phyloP scores from a whole-genome alignment of 1,140 invertebrate species.

The Pantala flavescens region DNA sequence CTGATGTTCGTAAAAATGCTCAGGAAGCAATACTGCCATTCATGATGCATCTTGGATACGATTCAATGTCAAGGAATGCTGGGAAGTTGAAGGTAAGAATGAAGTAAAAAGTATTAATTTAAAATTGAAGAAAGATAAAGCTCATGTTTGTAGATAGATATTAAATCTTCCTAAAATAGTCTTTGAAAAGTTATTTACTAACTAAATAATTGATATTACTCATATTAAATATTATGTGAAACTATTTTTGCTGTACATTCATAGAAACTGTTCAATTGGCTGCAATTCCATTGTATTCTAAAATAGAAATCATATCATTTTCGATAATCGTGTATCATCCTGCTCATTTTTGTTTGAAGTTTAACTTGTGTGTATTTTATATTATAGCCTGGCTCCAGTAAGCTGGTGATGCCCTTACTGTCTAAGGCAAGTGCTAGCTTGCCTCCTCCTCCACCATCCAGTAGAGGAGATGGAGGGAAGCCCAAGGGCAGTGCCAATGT shows the following conservation, averaged over 20 bases:
- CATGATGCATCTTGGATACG: conserved; percentile 87
- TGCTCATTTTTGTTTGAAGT: background rate
- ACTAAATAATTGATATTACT: too few species aligned
- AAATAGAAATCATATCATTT: too few species aligned
- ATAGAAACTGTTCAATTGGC: too few species aligned
- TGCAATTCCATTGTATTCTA: too few species aligned
- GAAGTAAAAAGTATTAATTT: background rate
- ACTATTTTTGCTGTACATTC: too few species aligned
- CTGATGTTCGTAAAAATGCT: conserved; percentile 81
- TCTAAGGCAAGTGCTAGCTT: conserved; percentile 78
- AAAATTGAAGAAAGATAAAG: background rate
- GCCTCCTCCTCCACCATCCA: conserved; percentile 40
- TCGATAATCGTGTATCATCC: background rate
- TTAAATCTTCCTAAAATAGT: too few species aligned
- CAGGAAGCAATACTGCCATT: conserved; percentile 80
- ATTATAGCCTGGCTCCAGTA: conserved; percentile 66
- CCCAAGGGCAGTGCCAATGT: background rate
- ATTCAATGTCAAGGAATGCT: conserved; percentile 62
- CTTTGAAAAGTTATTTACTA: too few species aligned
- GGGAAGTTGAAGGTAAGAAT: conserved; percentile 66
- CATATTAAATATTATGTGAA: too few species aligned
- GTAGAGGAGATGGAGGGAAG: background rate
- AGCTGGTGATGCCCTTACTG: conserved; percentile 61
- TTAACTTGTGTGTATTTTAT: background rate
- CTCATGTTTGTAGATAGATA: too few species aligned